Evolutionary conservation across 2,888 invertebrate species (phyloP), one percentile per base, ranked within the genome.

Genomic region (Drosophila ochracea): DNA sequence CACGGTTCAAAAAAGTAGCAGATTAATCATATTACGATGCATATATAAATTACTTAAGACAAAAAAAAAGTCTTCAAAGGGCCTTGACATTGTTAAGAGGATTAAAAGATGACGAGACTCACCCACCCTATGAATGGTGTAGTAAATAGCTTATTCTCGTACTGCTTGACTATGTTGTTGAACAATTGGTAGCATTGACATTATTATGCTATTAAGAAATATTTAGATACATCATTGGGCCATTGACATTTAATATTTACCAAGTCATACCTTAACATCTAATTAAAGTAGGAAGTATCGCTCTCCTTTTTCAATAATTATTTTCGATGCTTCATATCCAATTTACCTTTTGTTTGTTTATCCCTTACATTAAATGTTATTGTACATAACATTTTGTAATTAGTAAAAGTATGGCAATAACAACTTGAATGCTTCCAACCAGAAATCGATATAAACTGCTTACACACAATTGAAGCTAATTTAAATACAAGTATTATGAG

Each of bases 11-110:
- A 16, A 47, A 25, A 47, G 7, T 25, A 5, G 11, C 30, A 50
- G 28, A 41, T 68, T 68, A 57, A 25, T 53, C 30, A 76, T 69
- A 53, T 76, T 54, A 53, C 54, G 66, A 53, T 54, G 53, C 33
- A 25, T 43, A 41, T 61, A 25, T 53, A 41, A 47, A 49, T 35
- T n/a, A 47, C 30, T n/a, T n/a, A 58, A 47, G 25, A 21, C 16
- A 35, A 53, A 11, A 19, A 9, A 10, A 4, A 25, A 2, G 33
- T 41, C 68, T 35, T 39, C 21, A 28, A 39, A 25, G 33, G 28
- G 19, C 33, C 4, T 41, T 41, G 41, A 41, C 57, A 58, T 35
- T 31, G n/a, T 43, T 43, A 63, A 63, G 10, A 31, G 37, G n/a
- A 35, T 11, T 41, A 35, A 64, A 31, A 53, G 33, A 21, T 31